Base-by-base conservation (phyloP, 1,140 invertebrate genomes). In the Eupristina koningsbergeri region DNA sequence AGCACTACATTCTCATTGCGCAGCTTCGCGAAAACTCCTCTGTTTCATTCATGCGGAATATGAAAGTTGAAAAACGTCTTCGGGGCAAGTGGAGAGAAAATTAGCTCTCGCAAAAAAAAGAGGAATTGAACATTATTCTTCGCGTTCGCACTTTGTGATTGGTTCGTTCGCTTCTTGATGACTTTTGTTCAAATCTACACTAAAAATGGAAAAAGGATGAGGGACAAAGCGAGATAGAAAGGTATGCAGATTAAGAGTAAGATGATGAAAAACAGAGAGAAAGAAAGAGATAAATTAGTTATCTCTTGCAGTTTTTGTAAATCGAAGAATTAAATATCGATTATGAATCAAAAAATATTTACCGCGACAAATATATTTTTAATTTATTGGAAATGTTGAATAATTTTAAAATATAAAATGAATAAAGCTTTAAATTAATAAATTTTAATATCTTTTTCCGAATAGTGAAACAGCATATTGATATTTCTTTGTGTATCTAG, bases 31-130 rank as follows among this genome's bases (percentile, higher is more conserved):
- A 64, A 58, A 75, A 58, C 74, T 83, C 74, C 50, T 83, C 81
- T 77, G 81, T 83, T 83, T 83, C 81, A 83, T 83, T 77, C 81
- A 58, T 50, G 58, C 61, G 81, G 74, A 77, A 83, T 83, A 77
- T 69, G 81, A 83, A 85, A 83, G 73, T 85, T 83, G 84, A 82
- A 83, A 79, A 85, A 83, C 64, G 74, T 78, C 63, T 82, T 47
- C 80, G 26, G 69, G 64, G 73, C 47, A 79, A 79, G 76, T 67
- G 31, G 75, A 79, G 77, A 74, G 69, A 79, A 83, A 85, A 83
- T 85, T 79, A 83, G 84, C 80, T 85, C 79, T 19, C 36, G 71
- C 8, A 58, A 31, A 79, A 50, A 50, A 79, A 75, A 11, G 47
- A 26, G 77, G n/a, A 69, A 29, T 45, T 53, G 58, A 80, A 69